phyloP scores from a whole-genome alignment of 2,113 vertebrate species.

The Perca fluviatilis region DNA sequence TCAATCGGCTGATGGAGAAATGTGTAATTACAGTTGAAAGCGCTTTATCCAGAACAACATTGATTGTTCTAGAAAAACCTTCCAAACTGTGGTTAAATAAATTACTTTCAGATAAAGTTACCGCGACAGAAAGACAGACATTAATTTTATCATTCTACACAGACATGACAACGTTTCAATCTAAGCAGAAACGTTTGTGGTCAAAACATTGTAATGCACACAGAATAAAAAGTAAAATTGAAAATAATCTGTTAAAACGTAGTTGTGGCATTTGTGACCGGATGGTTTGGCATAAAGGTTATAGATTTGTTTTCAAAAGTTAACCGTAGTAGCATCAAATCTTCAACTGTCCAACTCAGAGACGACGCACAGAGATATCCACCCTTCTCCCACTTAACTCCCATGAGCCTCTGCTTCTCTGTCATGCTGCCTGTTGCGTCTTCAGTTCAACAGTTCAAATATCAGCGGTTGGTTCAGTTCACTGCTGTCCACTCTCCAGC shows the following conservation, averaged over 20 bases:
- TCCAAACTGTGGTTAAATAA: too few species aligned
- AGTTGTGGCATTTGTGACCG: background rate
- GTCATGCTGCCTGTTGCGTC: constrained; percentile 17
- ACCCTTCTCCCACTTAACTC: background rate
- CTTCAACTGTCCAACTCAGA: background rate
- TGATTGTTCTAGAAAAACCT: too few species aligned
- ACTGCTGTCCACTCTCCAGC: constrained; percentile 42
- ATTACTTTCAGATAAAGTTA: too few species aligned
- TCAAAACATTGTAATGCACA: background rate
- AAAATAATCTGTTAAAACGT: background rate
- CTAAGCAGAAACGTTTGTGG: background rate
- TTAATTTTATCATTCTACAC: background rate
- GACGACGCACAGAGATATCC: background rate
- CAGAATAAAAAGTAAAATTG: background rate
- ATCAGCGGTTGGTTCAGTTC: constrained; percentile 61
- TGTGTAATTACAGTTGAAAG: background rate
- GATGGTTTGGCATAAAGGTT: background rate
- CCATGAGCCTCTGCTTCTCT: constrained; percentile 36
- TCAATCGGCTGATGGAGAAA: background rate
- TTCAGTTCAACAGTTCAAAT: constrained; percentile 34
- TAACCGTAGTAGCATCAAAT: background rate
- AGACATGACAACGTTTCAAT: background rate
- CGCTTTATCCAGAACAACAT: too few species aligned
- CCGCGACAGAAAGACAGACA: too few species aligned
- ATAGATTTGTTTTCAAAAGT: background rate